phyloP scores from a whole-genome alignment of 2,113 vertebrate genomes.

The Rhipidura dahli region DNA sequence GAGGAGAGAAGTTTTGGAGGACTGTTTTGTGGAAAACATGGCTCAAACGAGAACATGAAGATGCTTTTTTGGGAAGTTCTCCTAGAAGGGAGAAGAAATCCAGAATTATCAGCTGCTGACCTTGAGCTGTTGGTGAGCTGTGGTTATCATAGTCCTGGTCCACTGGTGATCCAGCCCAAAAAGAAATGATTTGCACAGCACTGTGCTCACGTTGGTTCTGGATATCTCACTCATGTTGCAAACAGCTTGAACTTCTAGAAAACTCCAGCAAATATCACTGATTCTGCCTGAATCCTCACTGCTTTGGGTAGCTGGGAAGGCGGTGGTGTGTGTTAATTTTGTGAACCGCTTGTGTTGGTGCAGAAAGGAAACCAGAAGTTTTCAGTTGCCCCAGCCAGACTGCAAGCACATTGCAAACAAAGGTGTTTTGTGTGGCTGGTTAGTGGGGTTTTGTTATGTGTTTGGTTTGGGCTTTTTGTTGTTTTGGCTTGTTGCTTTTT shows the following conservation, averaged over 20 bases:
- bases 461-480: neutral
- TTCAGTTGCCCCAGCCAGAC: neutral
- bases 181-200: neutral
- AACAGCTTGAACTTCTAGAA: neutral
- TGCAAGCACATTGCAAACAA: neutral
- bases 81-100: neutral
- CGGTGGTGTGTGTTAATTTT: neutral
- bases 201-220: neutral
- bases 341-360: neutral
- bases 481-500: neutral
- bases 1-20: neutral
- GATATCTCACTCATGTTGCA: neutral
- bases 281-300: neutral
- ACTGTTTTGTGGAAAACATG: neutral
- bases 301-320: neutral
- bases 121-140: neutral
- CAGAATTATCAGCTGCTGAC: neutral
- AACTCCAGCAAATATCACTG: neutral
- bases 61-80: neutral
- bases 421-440: neutral
- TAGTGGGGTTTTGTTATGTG: neutral
- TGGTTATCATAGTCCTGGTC: neutral
- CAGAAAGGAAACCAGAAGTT: neutral
- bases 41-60: neutral
- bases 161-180: neutral